Evolutionary conservation across 2,888 invertebrate species (phyloP).

Genomic region (Pristionchus japonicus): DNA sequence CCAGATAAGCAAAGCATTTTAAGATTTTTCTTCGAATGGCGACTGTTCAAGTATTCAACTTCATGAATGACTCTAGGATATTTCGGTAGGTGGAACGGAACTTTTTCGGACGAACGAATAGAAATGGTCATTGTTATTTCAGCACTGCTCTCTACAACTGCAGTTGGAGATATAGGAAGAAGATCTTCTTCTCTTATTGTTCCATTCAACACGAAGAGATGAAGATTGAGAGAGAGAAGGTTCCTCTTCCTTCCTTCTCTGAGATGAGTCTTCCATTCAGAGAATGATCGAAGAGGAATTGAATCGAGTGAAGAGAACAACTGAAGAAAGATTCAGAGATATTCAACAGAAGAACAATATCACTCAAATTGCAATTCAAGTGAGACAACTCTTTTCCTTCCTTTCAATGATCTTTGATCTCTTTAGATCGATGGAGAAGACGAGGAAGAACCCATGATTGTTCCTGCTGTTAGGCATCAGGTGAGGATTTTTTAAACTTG

Average conservation of each 20-base stretch:
- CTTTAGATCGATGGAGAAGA: constrained; percentile 35
- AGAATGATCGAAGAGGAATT: constrained; percentile 52
- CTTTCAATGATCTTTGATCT: neutral
- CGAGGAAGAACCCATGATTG: neutral
- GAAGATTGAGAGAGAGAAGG: constrained; percentile 52
- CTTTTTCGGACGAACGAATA: neutral
- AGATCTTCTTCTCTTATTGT: constrained; percentile 74
- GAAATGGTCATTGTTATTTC: constrained; percentile 16
- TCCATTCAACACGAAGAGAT: constrained; percentile 67
- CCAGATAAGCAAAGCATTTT: neutral
- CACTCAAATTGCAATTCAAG: constrained; percentile 56
- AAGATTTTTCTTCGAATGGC: constrained; percentile 67
- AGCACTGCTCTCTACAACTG: constrained; percentile 71
- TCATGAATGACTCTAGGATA: constrained; percentile 70
- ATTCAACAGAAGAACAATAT: constrained; percentile 63
- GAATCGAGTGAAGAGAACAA: constrained; percentile 54
- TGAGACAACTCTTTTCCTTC: neutral
- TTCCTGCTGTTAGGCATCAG: constrained; percentile 23
- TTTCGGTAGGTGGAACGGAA: constrained; percentile 62
- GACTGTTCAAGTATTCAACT: constrained; percentile 72
- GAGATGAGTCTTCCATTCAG: constrained; percentile 47
- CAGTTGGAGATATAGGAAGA: constrained; percentile 72
- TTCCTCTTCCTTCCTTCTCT: neutral
- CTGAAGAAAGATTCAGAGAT: constrained; percentile 57
- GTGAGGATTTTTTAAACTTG: neutral